Conservation (phyloP, 2,113 vertebrate genomes). For the Willisornis vidua region DNA sequence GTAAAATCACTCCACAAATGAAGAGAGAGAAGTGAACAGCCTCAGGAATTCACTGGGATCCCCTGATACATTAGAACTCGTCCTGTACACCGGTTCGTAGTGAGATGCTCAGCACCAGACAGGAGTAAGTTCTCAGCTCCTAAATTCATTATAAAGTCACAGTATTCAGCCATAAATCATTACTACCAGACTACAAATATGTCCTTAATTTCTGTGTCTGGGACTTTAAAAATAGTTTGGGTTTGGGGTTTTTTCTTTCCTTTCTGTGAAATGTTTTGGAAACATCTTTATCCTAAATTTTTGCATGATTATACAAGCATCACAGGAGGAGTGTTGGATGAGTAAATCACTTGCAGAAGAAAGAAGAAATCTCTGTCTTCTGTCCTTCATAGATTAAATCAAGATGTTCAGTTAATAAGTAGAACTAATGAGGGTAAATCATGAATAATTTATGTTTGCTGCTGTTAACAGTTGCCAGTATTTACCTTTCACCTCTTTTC, state of each 20-base stretch:
- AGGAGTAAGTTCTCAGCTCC: not conserved
- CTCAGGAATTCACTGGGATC: not conserved
- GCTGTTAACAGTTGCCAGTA: not conserved
- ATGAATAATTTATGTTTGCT: not conserved
- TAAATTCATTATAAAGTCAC: not conserved
- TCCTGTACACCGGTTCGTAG: not conserved
- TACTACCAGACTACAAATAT: not conserved
- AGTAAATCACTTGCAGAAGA: not conserved
- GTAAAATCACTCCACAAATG: not conserved
- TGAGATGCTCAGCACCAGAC: not conserved
- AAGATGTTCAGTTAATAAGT: not conserved
- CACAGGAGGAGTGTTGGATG: not conserved
- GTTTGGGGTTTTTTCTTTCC: not conserved
- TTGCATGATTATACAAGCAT: not conserved
- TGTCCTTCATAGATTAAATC: not conserved
- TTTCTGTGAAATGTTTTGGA: not conserved
- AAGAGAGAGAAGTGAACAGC: not conserved
- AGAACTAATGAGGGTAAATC: not conserved
- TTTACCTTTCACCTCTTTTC: not conserved
- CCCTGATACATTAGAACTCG: not conserved
- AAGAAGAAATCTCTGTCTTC: not conserved
- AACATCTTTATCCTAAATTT: not conserved
- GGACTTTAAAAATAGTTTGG: not conserved
- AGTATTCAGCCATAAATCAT: not conserved
- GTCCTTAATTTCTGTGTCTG: not conserved